A percentile compares a stretch with the other conserved stretches of the same genome.
Conservation (phyloP, 1,140 invertebrate genomes). For the Brachionus angularis region DNA sequence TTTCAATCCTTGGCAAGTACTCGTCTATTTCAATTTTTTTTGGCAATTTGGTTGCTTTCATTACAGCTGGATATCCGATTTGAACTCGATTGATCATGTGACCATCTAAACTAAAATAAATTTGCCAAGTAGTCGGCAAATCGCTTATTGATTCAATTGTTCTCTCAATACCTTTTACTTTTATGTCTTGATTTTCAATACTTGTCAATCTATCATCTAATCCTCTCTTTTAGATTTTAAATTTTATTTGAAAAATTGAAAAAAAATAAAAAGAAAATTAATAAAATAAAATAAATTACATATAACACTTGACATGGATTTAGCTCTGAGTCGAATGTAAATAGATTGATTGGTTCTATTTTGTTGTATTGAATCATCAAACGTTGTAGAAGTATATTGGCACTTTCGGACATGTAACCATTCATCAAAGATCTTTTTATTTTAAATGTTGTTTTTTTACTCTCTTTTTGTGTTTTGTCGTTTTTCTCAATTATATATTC, state of each 20-base stretch:
- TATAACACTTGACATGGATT: slow-evolving; percentile 54
- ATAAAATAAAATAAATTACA: slow-evolving; percentile 49
- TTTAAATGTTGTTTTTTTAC: slow-evolving; percentile 1
- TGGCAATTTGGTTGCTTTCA: slow-evolving; percentile 53
- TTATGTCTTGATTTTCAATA: slow-evolving; percentile 51
- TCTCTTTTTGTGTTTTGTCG: neutral
- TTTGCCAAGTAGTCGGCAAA: slow-evolving; percentile 57
- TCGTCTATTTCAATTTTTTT: slow-evolving; percentile 54
- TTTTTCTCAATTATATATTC: slow-evolving; percentile 2
- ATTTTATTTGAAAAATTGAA: neutral
- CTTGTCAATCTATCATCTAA: slow-evolving; percentile 52
- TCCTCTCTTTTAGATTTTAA: slow-evolving; percentile 47
- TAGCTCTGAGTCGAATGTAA: slow-evolving; percentile 57
- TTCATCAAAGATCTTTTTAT: slow-evolving; percentile 47
- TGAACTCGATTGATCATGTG: slow-evolving; percentile 56
- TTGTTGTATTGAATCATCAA: slow-evolving; percentile 53
- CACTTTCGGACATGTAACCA: slow-evolving; percentile 57
- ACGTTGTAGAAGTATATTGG: slow-evolving; percentile 55
- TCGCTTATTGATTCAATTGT: slow-evolving; percentile 52
- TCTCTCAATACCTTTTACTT: slow-evolving; percentile 54
- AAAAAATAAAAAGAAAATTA: slow-evolving; percentile 17
- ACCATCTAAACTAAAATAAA: slow-evolving; percentile 54
- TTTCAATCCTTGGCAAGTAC: slow-evolving; percentile 53
- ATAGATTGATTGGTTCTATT: slow-evolving; percentile 50
- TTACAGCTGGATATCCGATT: slow-evolving; percentile 57